A percentile compares a stretch with the other conserved stretches of the same genome.
Conservation (phyloP, 2,113 vertebrate species). For the Erythrocercus mccallii region DNA sequence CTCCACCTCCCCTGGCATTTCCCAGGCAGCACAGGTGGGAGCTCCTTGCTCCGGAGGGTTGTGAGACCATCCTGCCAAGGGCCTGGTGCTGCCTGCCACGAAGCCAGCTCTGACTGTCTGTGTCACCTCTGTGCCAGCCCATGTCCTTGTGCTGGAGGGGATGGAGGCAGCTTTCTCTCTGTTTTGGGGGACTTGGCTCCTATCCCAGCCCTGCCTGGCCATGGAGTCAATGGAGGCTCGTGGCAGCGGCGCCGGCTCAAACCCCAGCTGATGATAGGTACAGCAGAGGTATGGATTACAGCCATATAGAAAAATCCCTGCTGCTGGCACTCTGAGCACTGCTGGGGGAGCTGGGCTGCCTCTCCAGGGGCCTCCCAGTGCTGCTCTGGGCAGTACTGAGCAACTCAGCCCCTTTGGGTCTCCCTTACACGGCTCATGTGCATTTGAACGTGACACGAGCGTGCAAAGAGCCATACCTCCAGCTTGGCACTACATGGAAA, state of each 20-base stretch:
- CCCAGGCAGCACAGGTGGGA: fast-evolving
- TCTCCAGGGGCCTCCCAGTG: not conserved
- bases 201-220: not conserved
- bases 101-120: not conserved
- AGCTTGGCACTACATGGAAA: not conserved
- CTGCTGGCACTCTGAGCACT: not conserved
- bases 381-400: not conserved
- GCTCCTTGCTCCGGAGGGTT: not conserved
- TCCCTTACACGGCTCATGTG: not conserved
- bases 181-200: not conserved
- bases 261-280: not conserved
- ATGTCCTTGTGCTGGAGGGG: fast-evolving
- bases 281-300: not conserved
- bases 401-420: not conserved
- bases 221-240: not conserved
- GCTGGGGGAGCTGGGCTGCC: not conserved
- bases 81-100: not conserved
- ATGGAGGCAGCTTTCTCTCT: not conserved
- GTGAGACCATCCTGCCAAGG: not conserved
- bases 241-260: fast-evolving
- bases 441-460: not conserved
- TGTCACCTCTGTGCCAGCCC: not conserved
- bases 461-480: not conserved
- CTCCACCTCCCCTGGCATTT: not conserved
- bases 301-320: fast-evolving